Base-by-base conservation (phyloP, 2,113 vertebrate genomes). In the Dasyprocta punctata region DNA sequence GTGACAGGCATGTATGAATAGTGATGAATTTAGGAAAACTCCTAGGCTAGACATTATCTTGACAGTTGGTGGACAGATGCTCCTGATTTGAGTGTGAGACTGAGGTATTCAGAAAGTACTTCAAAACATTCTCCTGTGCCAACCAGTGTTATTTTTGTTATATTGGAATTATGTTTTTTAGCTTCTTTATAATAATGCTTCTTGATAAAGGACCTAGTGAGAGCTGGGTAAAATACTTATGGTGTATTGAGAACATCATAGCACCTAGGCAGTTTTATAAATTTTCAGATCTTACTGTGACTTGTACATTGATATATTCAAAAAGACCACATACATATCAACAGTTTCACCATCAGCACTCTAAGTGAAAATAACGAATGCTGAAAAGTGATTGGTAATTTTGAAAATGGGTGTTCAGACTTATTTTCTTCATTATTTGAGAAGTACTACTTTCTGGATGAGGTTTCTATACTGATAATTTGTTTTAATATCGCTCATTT, bases 61-160 rank as follows among this genome's bases (percentile, higher is more conserved):
- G 97, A 96, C 97, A 97, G 97, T 96, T 97, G 97, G 97, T 26
- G 60, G 98, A 96, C 98, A 97, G 98, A 97, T 97, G 97, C 97
- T 96, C 87, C 95, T 96, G 92, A 96, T 83, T 89, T 77, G 97
- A 97, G 96, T 97, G 98, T 96, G 98, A 98, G 98, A 97, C 97
- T 94, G 96, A 97, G 95, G 98, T 97, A 96, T 97, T 96, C 88
- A 96, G 94, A 97, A 97, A 93, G 96, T 88, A 94, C 93, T 94
- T 97, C 94, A 93, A 89, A 96, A 96, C 92, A 95, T 54, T 89
- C 69, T 92, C 65, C 91, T 94, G 0, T 89, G 97, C 96, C 97
- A 98, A 95, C 93, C 65, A 87, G 58, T 97, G 94, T 80, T 82
- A 78, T 85, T 90, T 96, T 96, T 10, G 13, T 92, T 88, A 33